Percentiles rank a stretch among this genome's conserved stretches.
Evolutionary conservation across 2,797 vertebrate species (phyloP).

Genomic region (Muraenolepis orangiensis): DNA sequence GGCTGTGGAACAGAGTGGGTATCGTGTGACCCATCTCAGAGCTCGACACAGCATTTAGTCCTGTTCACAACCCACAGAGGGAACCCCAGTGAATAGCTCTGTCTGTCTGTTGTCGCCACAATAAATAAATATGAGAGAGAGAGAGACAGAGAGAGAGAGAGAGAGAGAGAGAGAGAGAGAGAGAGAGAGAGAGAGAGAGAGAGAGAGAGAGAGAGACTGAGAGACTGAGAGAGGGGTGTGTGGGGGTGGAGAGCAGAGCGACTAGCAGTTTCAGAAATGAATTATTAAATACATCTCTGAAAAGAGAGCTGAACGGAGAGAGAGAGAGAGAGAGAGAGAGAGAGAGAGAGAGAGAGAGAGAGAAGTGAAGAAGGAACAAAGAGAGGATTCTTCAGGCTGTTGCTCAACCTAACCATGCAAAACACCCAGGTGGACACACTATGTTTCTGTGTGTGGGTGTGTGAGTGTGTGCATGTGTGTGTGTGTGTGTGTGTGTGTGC

Average conservation of each 20-base stretch:
- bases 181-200: slow-evolving; percentile 26
- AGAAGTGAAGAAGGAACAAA: slow-evolving; percentile 51
- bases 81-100: slow-evolving; percentile 66
- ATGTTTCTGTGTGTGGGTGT: slow-evolving; percentile 27
- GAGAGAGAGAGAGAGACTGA: slow-evolving; percentile 4
- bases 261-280: slow-evolving; percentile 39
- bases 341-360: slow-evolving; percentile 5
- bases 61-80: slow-evolving; percentile 63
- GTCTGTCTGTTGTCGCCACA: slow-evolving; percentile 57
- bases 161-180: slow-evolving; percentile 13
- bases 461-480: slow-evolving; percentile 11
- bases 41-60: slow-evolving; percentile 47
- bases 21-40: slow-evolving; percentile 45
- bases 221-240: slow-evolving; percentile 18
- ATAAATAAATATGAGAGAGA: slow-evolving; percentile 51
- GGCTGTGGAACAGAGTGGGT: slow-evolving; percentile 46
- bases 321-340: slow-evolving; percentile 29
- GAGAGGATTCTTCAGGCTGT: slow-evolving; percentile 50
- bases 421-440: slow-evolving; percentile 48
- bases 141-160: slow-evolving; percentile 8
- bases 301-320: slow-evolving; percentile 31
- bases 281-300: slow-evolving; percentile 62
- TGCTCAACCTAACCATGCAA: slow-evolving; percentile 43
- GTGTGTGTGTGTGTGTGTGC: slow-evolving; percentile 1
- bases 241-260: slow-evolving; percentile 30